Evolutionary conservation across 2,797 vertebrate species (phyloP).

Genomic region (Spinibarbus caldwelli): DNA sequence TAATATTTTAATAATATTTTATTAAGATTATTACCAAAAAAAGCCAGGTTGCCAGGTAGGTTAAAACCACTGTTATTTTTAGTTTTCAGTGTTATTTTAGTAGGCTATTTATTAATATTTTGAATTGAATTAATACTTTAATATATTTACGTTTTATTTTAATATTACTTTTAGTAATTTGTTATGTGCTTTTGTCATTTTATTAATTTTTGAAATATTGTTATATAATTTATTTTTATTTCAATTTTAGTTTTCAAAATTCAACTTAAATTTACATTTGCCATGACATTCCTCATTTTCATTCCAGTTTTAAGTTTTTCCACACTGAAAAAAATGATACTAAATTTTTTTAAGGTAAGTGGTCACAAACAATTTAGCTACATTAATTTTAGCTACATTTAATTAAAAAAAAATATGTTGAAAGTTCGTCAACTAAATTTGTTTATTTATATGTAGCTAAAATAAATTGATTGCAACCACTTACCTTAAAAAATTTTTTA

Average conservation of each 20-base stretch:
- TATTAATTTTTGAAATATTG: too few relatives aligned
- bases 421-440: too few relatives aligned
- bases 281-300: neutral
- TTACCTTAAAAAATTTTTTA: too few relatives aligned
- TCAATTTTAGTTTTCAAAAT: neutral
- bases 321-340: too few relatives aligned
- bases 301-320: neutral
- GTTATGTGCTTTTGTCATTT: neutral
- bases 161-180: neutral
- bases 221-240: neutral
- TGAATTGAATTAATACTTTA: too few relatives aligned
- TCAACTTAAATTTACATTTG: neutral
- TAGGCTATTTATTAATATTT: neutral
- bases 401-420: too few relatives aligned
- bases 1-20: neutral
- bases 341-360: too few relatives aligned
- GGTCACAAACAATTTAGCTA: too few relatives aligned
- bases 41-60: conserved; percentile 7
- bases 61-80: too few relatives aligned
- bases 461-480: too few relatives aligned
- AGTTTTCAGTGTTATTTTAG: neutral
- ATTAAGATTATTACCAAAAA: conserved; percentile 37
- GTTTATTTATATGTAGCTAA: too few relatives aligned
- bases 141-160: neutral
- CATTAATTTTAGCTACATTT: too few relatives aligned